phyloP scores from a whole-genome alignment of 2,113 vertebrate genomes.

The Myrmecobius fasciatus region DNA sequence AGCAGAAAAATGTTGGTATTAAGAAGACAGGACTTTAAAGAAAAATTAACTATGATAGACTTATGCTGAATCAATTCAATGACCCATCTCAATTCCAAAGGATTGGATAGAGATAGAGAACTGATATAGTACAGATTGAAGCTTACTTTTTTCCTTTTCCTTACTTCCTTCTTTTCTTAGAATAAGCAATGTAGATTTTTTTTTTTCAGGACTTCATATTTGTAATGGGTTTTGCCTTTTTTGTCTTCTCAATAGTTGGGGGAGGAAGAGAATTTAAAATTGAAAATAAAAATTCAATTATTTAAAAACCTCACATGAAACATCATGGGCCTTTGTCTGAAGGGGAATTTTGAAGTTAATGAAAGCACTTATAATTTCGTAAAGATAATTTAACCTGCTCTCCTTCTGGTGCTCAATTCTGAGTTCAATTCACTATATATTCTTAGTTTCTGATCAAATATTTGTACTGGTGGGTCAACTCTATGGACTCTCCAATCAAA shows the following conservation, averaged over 20 bases:
- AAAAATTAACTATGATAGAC: neutral
- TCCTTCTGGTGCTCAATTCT: neutral
- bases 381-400: neutral
- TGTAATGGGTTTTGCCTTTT: neutral
- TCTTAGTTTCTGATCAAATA: neutral
- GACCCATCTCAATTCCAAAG: neutral
- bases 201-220: neutral
- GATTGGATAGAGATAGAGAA: neutral
- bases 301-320: neutral
- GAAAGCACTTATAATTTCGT: neutral
- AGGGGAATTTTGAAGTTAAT: neutral
- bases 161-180: neutral
- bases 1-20: neutral
- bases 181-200: neutral
- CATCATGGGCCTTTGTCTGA: neutral
- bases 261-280: neutral
- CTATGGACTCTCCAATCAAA: neutral
- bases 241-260: neutral
- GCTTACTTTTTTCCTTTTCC: neutral
- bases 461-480: neutral
- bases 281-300: neutral
- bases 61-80: neutral
- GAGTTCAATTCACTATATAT: neutral
- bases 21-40: neutral
- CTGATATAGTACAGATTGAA: neutral